A percentile compares a stretch with the other conserved stretches of the same genome.
Conservation (phyloP, 2,888 invertebrate species). For the Sesamia inferens region DNA sequence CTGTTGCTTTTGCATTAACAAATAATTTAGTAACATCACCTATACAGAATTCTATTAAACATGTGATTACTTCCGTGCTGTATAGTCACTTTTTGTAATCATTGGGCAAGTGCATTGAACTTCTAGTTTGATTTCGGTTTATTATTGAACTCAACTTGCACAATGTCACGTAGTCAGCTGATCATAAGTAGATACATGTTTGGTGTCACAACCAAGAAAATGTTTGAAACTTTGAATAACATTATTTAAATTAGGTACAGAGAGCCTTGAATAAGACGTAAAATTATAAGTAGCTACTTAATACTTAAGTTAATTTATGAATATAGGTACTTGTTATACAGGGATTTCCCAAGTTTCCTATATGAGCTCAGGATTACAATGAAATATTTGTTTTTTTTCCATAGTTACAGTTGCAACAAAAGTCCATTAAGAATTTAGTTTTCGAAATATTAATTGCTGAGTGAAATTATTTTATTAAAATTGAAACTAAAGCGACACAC, state of each 20-base stretch:
- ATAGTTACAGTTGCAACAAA: too few relatives aligned
- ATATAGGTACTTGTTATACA: neutral
- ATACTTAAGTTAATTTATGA: neutral
- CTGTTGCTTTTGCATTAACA: neutral
- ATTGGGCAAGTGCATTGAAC: slow-evolving; percentile 20
- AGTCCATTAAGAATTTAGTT: too few relatives aligned
- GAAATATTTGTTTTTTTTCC: too few relatives aligned
- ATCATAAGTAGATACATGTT: neutral
- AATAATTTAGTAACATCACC: neutral
- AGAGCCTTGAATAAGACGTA: slow-evolving; percentile 24
- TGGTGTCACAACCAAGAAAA: slow-evolving; percentile 22
- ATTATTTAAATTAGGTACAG: slow-evolving; percentile 8
- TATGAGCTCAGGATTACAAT: too few relatives aligned
- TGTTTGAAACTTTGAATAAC: slow-evolving; percentile 4
- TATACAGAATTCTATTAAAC: neutral
- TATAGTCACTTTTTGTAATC: slow-evolving; percentile 11
- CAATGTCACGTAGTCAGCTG: slow-evolving; percentile 2
- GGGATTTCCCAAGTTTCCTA: neutral
- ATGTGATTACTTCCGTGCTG: neutral
- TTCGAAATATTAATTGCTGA: too few relatives aligned
- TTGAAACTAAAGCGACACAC: too few relatives aligned
- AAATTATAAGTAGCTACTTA: neutral
- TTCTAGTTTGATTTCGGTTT: slow-evolving; percentile 1
- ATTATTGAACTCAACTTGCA: slow-evolving; percentile 11
- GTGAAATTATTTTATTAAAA: too few relatives aligned